Base-by-base conservation (phyloP, 2,113 vertebrate genomes). In the Hyaena hyaena region DNA sequence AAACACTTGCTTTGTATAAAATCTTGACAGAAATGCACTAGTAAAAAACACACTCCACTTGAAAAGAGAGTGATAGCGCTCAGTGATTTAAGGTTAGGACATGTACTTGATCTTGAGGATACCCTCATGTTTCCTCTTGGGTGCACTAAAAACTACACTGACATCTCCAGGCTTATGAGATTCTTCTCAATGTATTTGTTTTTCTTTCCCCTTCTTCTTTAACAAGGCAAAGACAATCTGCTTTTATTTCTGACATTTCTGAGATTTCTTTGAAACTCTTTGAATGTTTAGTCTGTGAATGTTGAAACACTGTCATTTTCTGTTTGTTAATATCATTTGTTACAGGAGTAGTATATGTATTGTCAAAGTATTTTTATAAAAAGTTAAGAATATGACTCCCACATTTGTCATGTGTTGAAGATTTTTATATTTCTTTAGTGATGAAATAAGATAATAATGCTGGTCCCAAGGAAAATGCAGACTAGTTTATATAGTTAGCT, bases 311-410 rank as follows among this genome's bases (percentile, higher is more conserved):
- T 76, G 24, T 76, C 45, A 45, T 43, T 76, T 76, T 58, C 7
- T 84, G 28, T 86, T 87, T 79, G 19, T 90, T 92, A 87, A 17
- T 53, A 63, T 7, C 10, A 35, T 77, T 50, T 65, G 8, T 66
- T 85, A 58, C 7, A 63, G 39, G 7, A 86, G 71, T 89, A 77
- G 0, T 48, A 4, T 92, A 23, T 48, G 5, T 43, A 28, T 48
- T 92, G 39, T 88, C 33, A 33, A 82, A 93, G 2, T 14, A 89
- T 43, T 92, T 87, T 96, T 85, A 33, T 10, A 92, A 68, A 93
- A 66, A 39, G 1, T 65, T 88, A 88, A 90, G 68, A 79, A 48
- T 1, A 48, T 21, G 12, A 73, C 26, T 15, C 33, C 92, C 15
- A 93, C 31, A 71, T 58, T 10, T 93, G 8, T 65, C 33, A n/a